Evolutionary conservation across 2,113 vertebrate genomes (phyloP).

Genomic region (Epinephelus cyanopodus): DNA sequence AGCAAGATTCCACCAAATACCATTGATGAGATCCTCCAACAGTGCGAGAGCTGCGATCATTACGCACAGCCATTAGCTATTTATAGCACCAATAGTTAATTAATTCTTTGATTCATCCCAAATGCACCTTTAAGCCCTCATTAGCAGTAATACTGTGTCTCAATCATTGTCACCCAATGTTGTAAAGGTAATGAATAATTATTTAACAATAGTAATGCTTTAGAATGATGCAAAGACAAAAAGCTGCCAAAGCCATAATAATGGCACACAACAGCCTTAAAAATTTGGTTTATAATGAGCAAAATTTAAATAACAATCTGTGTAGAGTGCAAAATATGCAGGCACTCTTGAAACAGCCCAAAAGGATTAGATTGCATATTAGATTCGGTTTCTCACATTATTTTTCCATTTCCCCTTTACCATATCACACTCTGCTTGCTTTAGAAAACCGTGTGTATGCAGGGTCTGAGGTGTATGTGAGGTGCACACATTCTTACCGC

Average conservation of each 20-base stretch:
- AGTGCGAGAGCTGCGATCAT: neutral
- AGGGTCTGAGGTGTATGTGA: neutral
- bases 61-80: neutral
- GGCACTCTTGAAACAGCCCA: neutral
- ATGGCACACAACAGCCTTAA: neutral
- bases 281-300: neutral
- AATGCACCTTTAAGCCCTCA: constrained; percentile 10
- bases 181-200: constrained; percentile 6
- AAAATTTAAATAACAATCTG: neutral
- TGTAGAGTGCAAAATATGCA: constrained; percentile 7
- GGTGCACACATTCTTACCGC: neutral
- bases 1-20: neutral
- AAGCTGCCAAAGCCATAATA: neutral
- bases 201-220: neutral
- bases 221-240: neutral
- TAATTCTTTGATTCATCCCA: neutral
- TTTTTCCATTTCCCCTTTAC: constrained; percentile 14
- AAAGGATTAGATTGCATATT: neutral
- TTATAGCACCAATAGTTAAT: neutral
- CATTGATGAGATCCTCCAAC: neutral
- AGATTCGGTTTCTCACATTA: neutral
- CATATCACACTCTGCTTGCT: neutral
- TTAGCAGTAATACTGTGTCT: neutral
- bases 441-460: neutral
- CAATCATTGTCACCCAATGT: neutral